Percentiles rank a stretch among this genome's conserved stretches.
Conservation (phyloP, 2,113 vertebrate species). For the Lamprologus callipterus region DNA sequence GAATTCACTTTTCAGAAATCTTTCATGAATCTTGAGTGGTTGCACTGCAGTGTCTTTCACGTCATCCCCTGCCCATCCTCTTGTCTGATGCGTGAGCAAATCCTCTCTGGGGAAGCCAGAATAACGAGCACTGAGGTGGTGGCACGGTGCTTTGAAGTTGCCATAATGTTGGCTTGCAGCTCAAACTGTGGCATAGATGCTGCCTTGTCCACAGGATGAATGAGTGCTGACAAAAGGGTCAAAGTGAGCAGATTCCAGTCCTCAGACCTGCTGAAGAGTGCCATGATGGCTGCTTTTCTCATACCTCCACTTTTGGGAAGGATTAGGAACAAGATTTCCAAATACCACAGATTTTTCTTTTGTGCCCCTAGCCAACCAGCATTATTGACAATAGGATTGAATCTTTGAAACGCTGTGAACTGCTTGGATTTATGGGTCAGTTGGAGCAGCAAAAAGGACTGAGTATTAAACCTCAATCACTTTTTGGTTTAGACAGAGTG, state of each 20-base stretch:
- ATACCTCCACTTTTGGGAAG: conserved; percentile 1
- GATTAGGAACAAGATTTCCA: conserved; percentile 36
- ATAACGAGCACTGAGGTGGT: conserved; percentile 32
- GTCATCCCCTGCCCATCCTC: conserved; percentile 13
- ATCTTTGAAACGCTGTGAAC: not conserved
- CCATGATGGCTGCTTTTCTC: not conserved
- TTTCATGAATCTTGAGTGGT: not conserved
- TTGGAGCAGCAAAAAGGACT: not conserved
- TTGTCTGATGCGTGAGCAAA: conserved; percentile 8
- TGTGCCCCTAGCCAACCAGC: conserved; percentile 1
- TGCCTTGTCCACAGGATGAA: conserved; percentile 65
- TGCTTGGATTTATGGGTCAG: not conserved
- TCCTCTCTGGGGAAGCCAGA: conserved; percentile 36
- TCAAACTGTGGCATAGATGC: conserved; percentile 61
- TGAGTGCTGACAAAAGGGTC: conserved; percentile 61
- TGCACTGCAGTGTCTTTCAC: not conserved
- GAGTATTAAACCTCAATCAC: not conserved
- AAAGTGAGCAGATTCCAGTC: conserved; percentile 25
- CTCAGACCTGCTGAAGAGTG: conserved; percentile 14
- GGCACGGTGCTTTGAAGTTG: conserved; percentile 61
- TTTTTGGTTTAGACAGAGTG: not conserved
- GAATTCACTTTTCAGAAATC: not conserved
- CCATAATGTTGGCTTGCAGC: conserved; percentile 61
- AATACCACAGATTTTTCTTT: conserved; percentile 9
- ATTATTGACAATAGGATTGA: not conserved